A percentile compares a stretch with the other conserved stretches of the same genome.
These are phyloP conservation scores for Taurulus bubalis DNA, from an alignment of 2,113 vertebrate species.

Conservation along the genomic window DNA sequence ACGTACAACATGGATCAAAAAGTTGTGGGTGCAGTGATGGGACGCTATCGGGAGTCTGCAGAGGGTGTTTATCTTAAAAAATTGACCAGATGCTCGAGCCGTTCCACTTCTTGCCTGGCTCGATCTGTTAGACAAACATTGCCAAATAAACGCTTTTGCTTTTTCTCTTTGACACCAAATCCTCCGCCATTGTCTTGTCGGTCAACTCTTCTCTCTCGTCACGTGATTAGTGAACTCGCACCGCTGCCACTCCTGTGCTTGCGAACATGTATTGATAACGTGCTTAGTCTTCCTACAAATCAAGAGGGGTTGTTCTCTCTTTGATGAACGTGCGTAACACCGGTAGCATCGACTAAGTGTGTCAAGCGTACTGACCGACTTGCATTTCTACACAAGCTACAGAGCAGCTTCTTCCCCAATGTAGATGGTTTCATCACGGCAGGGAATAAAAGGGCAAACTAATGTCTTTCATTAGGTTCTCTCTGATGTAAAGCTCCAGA, in stretches of 20 bases:
- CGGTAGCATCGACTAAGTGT: neutral
- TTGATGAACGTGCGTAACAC: neutral
- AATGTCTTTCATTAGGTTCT: slow-evolving; percentile 45
- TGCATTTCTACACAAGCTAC: neutral
- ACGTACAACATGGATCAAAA: neutral
- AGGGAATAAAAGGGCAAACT: slow-evolving; percentile 33
- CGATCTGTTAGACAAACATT: neutral
- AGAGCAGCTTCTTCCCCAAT: neutral
- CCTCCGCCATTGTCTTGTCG: neutral
- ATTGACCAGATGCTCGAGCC: neutral
- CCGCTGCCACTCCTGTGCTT: no score
- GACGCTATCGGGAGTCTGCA: neutral
- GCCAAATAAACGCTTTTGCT: neutral
- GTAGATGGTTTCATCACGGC: slow-evolving; percentile 25
- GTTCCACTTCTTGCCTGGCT: neutral
- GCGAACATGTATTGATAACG: neutral
- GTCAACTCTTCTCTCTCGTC: neutral
- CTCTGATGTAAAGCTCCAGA: slow-evolving; percentile 29
- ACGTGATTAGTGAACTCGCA: neutral
- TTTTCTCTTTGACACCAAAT: neutral
- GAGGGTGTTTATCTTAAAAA: neutral
- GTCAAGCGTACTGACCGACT: neutral
- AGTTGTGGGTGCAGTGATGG: neutral
- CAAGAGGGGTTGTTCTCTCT: neutral
- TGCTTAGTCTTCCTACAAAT: neutral